Conservation (phyloP, 1,140 invertebrate genomes). For the Dreissena rostriformis region DNA sequence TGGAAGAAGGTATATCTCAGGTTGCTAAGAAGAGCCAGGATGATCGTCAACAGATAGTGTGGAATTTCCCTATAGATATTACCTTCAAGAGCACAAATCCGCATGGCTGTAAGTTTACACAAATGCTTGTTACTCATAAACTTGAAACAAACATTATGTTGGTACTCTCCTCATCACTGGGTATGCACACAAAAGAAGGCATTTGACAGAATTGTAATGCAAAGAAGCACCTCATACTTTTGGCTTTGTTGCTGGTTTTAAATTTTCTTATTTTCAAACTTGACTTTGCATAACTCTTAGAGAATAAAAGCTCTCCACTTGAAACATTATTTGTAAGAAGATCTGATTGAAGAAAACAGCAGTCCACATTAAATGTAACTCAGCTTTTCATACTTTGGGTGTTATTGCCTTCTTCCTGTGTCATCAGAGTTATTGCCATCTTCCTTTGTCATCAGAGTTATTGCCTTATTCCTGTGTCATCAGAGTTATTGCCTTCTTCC, state of each 20-base stretch:
- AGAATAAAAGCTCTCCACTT: neutral
- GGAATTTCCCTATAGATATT: conserved; percentile 90
- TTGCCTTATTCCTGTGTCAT: too few species aligned
- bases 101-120: conserved; percentile 86
- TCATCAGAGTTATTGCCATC: too few species aligned
- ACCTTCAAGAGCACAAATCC: conserved; percentile 91
- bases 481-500: too few species aligned
- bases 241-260: neutral
- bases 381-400: neutral
- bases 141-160: too few species aligned
- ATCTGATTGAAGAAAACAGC: neutral
- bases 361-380: neutral
- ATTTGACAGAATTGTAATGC: too few species aligned
- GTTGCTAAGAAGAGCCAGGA: conserved; percentile 86
- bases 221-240: neutral
- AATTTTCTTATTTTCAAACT: neutral
- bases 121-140: too few species aligned
- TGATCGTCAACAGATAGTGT: conserved; percentile 85
- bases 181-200: too few species aligned
- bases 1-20: conserved; percentile 90
- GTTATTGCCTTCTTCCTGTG: too few species aligned
- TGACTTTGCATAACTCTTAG: neutral
- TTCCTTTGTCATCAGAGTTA: too few species aligned
- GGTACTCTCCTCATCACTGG: too few species aligned
- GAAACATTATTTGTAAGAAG: neutral